A percentile compares a stretch with the other conserved stretches of the same genome.
Evolutionary conservation across 1,140 invertebrate species (phyloP).

Genomic region (Drosophila ercepeae): DNA sequence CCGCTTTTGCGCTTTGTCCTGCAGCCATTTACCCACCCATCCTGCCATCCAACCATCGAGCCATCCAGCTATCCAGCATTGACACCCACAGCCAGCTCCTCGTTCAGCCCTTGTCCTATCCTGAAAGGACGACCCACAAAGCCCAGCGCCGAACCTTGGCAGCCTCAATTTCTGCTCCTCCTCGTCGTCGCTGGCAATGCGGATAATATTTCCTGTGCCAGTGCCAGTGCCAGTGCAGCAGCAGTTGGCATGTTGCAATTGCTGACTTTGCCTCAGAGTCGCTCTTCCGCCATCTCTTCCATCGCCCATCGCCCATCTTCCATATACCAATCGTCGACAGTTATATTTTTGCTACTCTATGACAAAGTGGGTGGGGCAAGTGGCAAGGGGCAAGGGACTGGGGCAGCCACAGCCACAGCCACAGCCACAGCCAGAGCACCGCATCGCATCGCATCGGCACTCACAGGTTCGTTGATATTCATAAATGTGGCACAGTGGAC

Average conservation of each 20-base stretch:
- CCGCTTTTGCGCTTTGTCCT: constrained; percentile 78
- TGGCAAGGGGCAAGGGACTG: not conserved
- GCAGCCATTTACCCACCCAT: constrained; percentile 5
- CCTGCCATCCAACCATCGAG: no score
- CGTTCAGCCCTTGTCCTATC: not conserved
- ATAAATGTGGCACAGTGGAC: constrained; percentile 79
- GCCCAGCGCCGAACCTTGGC: constrained; percentile 32
- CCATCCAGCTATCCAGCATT: not conserved
- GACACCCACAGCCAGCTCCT: not conserved
- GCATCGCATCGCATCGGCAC: constrained; percentile 47
- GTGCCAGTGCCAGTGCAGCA: constrained; percentile 77
- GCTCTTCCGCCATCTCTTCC: constrained; percentile 8
- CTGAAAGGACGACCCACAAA: constrained; percentile 27
- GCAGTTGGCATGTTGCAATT: constrained; percentile 72
- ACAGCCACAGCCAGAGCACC: no score
- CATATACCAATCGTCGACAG: constrained; percentile 66
- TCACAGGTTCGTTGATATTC: constrained; percentile 71
- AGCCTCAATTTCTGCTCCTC: constrained; percentile 45
- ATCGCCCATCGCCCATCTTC: no score
- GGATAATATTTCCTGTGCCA: constrained; percentile 81
- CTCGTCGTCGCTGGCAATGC: constrained; percentile 57
- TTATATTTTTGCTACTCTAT: constrained; percentile 79
- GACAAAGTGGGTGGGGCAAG: constrained; percentile 15
- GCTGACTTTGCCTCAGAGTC: constrained; percentile 24
- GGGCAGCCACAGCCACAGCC: no score